These are phyloP conservation scores for cattle (Bos taurus) DNA, from an alignment of 2,113 vertebrate species.

Conservation along the genomic window ARS-UCD2.0 NC_037343.1:80327501-80328000, in stretches of 20 bases:
- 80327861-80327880: neutral
- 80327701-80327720: neutral
- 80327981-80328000: neutral
- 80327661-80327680: neutral
- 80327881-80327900: neutral
- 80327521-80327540: neutral
- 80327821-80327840: neutral
- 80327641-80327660: neutral
- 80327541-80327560: fast-evolving
- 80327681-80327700: neutral
- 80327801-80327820: neutral
- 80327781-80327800: neutral
- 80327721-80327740: neutral
- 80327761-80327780: neutral
- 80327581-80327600: neutral
- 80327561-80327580: neutral
- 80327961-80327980: neutral
- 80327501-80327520: fast-evolving
- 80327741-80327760: neutral
- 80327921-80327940: neutral
- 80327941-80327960: neutral
- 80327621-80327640: neutral
- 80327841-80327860: neutral
- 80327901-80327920: neutral
- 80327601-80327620: neutral